Evolutionary conservation across 2,113 vertebrate genomes (phyloP).

Genomic region (Elachura formosa): DNA sequence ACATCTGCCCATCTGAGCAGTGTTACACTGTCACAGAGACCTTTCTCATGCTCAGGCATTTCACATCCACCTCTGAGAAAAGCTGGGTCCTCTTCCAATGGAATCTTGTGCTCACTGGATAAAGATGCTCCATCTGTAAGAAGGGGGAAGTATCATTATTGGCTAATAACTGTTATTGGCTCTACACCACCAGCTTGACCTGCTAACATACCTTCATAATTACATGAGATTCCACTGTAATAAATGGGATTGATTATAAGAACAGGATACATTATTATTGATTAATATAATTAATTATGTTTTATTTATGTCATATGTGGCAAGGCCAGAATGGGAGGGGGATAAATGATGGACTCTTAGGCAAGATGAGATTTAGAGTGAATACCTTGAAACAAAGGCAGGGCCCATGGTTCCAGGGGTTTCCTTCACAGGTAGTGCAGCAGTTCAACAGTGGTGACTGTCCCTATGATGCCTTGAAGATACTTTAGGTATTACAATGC

Average conservation of each 20-base stretch:
- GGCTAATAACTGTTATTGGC: neutral
- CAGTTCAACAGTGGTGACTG: neutral
- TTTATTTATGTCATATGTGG: neutral
- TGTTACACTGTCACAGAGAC: accelerated
- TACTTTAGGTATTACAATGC: neutral
- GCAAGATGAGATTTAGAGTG: neutral
- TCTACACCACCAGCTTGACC: neutral
- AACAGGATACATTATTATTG: neutral
- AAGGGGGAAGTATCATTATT: neutral
- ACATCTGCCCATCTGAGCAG: neutral
- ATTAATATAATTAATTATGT: neutral
- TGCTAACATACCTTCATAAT: neutral
- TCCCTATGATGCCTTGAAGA: neutral
- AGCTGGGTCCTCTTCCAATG: neutral
- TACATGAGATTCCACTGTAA: neutral
- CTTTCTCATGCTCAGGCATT: accelerated
- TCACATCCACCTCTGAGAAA: neutral
- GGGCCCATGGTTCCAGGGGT: neutral
- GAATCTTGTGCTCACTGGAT: neutral
- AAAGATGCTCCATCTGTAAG: neutral
- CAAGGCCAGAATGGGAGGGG: neutral
- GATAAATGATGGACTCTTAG: neutral
- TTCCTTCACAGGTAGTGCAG: neutral
- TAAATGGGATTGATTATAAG: neutral
- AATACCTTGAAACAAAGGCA: neutral